Base-by-base conservation (phyloP, 2,888 invertebrate species). In the Drosophila setosimentum region DNA sequence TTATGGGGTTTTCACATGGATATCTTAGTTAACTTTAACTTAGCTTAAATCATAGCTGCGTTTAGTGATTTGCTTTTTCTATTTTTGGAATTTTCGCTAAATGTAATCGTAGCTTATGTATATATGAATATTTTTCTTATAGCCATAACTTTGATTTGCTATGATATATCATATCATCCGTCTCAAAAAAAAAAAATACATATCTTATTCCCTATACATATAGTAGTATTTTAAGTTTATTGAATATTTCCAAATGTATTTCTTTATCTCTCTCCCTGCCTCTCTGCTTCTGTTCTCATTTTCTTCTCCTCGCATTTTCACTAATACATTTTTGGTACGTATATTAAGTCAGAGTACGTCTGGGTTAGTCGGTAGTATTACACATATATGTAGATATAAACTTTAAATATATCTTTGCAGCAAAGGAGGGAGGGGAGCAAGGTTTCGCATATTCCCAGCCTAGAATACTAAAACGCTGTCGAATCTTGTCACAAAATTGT, bases 271-370 rank as follows among this genome's bases (percentile, higher is more conserved):
- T 62, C 58, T 67, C 55, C 53, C 58, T 70, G 57, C 49, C 40
- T 67, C 55, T 24, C 68, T 59, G 29, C 24, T 60, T 51, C 49
- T 11, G 21, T 16, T 30, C 32, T 59, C 5, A 24, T 29, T 37
- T 35, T 54, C 24, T 2, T 64, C 32, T 24, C n/a, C 11, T 48
- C 51, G 42, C 63, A 29, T 55, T 63, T 65, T 69, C 40, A 37
- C 61, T 71, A 73, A 78, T 78, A 73, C 66, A 73, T 76, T 76
- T 73, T 18, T 73, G 80, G 84, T 86, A 85, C 84, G 87, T 85
- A 86, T 85, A 81, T 84, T 67, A 68, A 76, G 73, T 84, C 78
- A 80, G 80, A 83, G 84, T 86, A 83, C 71, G 60, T 80, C 69
- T 68, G 55, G 55, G 37, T 69, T 67, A 74, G 63, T 65, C 49